These are phyloP conservation scores for Chirona hameri DNA, from an alignment of 2,888 invertebrate species.

Conservation along the genomic window DNA sequence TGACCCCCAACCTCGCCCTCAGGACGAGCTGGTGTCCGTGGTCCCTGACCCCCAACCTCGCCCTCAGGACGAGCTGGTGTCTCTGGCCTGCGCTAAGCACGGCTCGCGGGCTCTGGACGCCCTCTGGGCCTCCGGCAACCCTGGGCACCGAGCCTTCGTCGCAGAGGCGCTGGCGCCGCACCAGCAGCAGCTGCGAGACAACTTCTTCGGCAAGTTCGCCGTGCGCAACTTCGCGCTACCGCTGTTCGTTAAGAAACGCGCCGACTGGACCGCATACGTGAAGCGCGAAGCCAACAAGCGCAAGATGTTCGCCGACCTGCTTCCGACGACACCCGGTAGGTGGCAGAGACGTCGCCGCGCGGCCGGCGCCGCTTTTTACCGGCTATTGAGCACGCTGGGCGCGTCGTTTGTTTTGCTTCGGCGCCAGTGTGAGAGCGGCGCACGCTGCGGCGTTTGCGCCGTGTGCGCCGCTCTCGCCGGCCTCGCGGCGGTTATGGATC, in stretches of 20 bases:
- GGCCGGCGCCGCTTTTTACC: conserved; percentile 2
- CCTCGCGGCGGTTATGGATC: conserved; percentile 8
- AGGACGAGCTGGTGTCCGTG: no score
- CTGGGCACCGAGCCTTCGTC: conserved; percentile 33
- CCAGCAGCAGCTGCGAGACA: background rate
- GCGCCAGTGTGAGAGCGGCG: no score
- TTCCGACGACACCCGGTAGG: background rate
- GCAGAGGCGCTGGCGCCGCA: conserved; percentile 34
- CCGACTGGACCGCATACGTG: conserved; percentile 26
- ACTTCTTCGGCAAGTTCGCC: conserved; percentile 6
- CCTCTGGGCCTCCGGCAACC: conserved; percentile 36
- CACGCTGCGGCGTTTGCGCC: background rate
- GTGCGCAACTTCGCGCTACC: conserved; percentile 1
- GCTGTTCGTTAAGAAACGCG: conserved; percentile 24
- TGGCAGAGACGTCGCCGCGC: background rate
- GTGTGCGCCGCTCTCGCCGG: background rate
- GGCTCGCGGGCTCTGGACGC: conserved; percentile 38
- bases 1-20: no score
- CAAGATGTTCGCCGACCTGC: conserved; percentile 13
- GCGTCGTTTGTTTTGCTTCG: conserved; percentile 24
- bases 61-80: conserved; percentile 27
- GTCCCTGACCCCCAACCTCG: background rate
- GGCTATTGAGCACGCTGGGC: background rate
- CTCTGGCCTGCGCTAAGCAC: conserved; percentile 36
- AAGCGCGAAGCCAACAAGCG: conserved; percentile 9